These are phyloP conservation scores for Elegia similella DNA, from an alignment of 2,888 invertebrate species.

Conservation along the genomic window DNA sequence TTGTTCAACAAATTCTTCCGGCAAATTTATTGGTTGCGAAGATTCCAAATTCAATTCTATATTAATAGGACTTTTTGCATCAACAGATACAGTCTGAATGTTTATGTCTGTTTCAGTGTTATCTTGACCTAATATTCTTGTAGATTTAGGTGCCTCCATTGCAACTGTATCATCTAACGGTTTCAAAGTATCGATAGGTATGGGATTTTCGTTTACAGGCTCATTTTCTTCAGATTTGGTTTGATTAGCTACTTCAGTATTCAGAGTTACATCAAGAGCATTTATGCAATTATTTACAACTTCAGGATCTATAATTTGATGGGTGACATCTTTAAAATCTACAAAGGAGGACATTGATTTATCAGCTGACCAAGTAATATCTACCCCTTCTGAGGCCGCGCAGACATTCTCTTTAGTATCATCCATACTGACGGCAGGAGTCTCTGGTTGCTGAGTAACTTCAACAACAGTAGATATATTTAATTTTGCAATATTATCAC, in stretches of 20 bases:
- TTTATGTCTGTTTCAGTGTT: background rate
- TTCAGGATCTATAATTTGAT: background rate
- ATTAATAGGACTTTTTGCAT: background rate
- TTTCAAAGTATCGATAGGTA: background rate
- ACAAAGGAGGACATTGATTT: background rate
- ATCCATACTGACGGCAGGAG: background rate
- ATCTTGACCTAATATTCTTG: background rate
- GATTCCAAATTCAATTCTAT: background rate
- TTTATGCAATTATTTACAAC: constrained; percentile 1
- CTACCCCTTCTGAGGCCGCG: background rate
- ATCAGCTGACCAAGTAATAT: background rate
- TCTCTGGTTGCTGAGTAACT: background rate
- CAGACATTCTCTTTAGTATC: background rate
- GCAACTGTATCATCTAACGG: background rate
- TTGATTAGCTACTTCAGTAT: background rate
- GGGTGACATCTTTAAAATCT: background rate
- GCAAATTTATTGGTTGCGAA: background rate
- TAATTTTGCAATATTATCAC: background rate
- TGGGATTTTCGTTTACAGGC: background rate
- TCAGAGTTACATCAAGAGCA: background rate
- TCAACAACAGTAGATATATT: background rate
- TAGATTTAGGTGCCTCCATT: background rate
- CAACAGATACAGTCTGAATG: background rate
- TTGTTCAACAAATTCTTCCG: background rate
- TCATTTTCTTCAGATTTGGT: background rate